Evolutionary conservation across 2,888 invertebrate genomes (phyloP).

Genomic region (Drepana falcataria): DNA sequence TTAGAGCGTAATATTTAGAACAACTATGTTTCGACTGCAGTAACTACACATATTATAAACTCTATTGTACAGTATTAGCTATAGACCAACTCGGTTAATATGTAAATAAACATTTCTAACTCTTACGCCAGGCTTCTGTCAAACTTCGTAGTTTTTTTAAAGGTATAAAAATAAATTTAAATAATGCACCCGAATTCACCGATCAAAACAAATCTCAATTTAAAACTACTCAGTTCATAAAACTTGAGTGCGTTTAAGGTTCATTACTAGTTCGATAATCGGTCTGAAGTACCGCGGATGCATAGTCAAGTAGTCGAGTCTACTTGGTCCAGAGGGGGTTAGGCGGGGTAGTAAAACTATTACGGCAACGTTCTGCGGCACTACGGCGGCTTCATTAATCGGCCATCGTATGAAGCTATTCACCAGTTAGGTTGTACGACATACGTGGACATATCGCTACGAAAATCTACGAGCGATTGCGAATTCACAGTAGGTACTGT

Average conservation of each 20-base stretch:
- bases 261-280: conserved; percentile 76
- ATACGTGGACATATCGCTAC: conserved; percentile 49
- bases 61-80: too few relatives aligned
- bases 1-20: conserved; percentile 25
- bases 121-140: background rate
- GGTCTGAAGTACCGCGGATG: conserved; percentile 67
- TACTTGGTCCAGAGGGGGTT: conserved; percentile 33
- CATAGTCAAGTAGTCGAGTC: conserved; percentile 71
- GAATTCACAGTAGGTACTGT: conserved; percentile 8
- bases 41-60: background rate
- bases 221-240: conserved; percentile 18
- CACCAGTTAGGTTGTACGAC: conserved; percentile 58
- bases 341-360: conserved; percentile 68
- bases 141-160: background rate
- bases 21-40: conserved; percentile 13
- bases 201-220: conserved; percentile 19
- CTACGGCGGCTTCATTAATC: conserved; percentile 73
- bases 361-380: conserved; percentile 67
- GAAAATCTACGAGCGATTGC: conserved; percentile 22
- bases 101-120: too few relatives aligned
- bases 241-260: conserved; percentile 50
- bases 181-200: conserved; percentile 14
- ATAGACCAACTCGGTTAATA: too few relatives aligned
- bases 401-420: conserved; percentile 73
- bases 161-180: background rate